phyloP scores from a whole-genome alignment of 2,797 vertebrate genomes.

The Lemur catta region DNA sequence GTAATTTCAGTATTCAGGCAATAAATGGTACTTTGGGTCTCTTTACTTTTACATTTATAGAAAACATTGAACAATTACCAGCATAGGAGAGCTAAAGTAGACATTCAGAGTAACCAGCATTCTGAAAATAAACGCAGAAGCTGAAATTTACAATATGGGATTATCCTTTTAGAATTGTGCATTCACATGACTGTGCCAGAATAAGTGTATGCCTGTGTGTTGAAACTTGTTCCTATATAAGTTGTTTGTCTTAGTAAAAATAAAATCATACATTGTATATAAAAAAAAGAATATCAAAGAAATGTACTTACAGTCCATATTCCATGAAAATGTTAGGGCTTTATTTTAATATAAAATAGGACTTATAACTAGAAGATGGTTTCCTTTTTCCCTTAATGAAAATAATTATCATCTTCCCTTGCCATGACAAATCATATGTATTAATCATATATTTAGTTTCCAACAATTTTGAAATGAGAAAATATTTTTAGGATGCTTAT shows the following conservation, averaged over 20 bases:
- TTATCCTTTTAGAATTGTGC: too few relatives aligned
- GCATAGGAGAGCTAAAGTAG: not conserved
- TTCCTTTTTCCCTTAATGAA: not conserved
- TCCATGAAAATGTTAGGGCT: not conserved
- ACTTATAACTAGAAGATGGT: not conserved
- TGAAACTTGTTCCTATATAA: not conserved
- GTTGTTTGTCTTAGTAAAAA: not conserved
- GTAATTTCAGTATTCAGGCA: not conserved
- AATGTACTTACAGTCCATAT: not conserved
- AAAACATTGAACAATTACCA: not conserved
- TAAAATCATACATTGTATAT: not conserved
- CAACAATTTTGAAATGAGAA: conserved; percentile 6
- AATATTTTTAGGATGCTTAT: not conserved
- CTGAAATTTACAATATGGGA: too few relatives aligned
- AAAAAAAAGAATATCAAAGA: not conserved
- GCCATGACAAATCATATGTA: not conserved
- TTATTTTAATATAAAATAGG: not conserved
- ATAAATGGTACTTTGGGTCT: not conserved
- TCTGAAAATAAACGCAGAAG: not conserved
- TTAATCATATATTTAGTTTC: not conserved
- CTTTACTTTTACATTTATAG: not conserved
- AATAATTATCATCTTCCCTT: not conserved
- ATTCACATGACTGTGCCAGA: too few relatives aligned
- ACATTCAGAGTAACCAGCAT: not conserved
- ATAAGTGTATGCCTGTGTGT: not conserved